These are phyloP conservation scores for Sander lucioperca DNA, from an alignment of 2,113 vertebrate species.

Conservation along the genomic window DNA sequence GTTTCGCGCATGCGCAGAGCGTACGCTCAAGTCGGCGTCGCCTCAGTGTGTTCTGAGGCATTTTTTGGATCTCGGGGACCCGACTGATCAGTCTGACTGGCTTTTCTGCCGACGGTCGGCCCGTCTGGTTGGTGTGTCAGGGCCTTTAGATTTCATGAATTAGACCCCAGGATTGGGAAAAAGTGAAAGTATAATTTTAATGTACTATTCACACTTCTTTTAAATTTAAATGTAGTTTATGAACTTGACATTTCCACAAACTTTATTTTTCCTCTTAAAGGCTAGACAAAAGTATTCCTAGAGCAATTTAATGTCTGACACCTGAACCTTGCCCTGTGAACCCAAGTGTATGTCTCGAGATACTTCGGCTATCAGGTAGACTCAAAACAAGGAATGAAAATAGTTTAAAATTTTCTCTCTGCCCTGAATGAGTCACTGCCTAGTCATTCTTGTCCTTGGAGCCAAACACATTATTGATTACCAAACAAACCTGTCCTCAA, in stretches of 20 bases:
- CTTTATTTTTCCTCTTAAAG: neutral
- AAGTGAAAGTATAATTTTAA: neutral
- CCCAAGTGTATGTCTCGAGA: conserved; percentile 37
- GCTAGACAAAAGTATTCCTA: conserved; percentile 29
- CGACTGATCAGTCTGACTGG: too few species aligned
- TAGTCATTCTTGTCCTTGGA: conserved; percentile 28
- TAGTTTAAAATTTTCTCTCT: conserved; percentile 15
- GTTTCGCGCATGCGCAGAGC: too few species aligned
- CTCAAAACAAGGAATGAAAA: conserved; percentile 46
- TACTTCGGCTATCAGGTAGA: conserved; percentile 57
- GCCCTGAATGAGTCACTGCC: conserved; percentile 48
- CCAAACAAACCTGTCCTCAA: conserved; percentile 43
- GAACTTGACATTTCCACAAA: neutral
- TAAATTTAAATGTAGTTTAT: conserved; percentile 5
- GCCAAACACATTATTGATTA: conserved; percentile 18
- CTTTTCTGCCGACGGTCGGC: too few species aligned
- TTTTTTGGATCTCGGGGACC: too few species aligned
- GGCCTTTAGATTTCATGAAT: neutral
- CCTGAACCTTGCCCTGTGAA: conserved; percentile 68
- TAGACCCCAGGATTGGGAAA: neutral
- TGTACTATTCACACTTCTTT: neutral
- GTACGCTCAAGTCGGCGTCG: too few species aligned
- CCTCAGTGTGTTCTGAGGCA: too few species aligned
- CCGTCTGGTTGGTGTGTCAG: too few species aligned
- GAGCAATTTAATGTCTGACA: conserved; percentile 54